Conservation (phyloP, 2,888 invertebrate genomes). For the Brachyptera putata region DNA sequence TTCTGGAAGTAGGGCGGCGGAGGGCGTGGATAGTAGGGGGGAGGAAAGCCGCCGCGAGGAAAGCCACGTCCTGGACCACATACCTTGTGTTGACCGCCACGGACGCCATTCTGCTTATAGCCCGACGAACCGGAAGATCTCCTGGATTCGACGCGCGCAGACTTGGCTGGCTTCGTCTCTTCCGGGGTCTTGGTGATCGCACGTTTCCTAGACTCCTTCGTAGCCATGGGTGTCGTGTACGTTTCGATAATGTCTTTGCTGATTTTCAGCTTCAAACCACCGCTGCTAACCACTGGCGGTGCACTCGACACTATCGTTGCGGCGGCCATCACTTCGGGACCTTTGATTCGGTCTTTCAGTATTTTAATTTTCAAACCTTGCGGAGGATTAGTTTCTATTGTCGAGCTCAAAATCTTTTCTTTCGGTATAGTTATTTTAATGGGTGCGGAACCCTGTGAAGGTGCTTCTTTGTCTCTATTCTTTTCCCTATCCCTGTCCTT, state of each 20-base stretch:
- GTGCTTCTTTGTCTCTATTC: slow-evolving; percentile 41
- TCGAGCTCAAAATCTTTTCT: slow-evolving; percentile 49
- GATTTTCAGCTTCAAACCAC: slow-evolving; percentile 59
- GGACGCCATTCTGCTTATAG: slow-evolving; percentile 36
- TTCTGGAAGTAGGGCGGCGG: slow-evolving; percentile 35
- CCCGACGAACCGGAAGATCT: slow-evolving; percentile 35
- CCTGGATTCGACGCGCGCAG: slow-evolving; percentile 26
- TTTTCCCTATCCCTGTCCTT: slow-evolving; percentile 59
- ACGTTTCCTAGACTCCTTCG: slow-evolving; percentile 36
- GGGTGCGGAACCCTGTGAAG: slow-evolving; percentile 40
- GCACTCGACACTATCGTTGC: too few relatives aligned
- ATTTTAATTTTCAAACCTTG: slow-evolving; percentile 74
- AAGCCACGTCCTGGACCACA: slow-evolving; percentile 45
- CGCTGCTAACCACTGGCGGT: slow-evolving; percentile 23
- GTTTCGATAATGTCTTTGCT: slow-evolving; percentile 60
- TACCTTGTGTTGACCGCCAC: too few relatives aligned
- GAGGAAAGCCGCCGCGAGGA: slow-evolving; percentile 37
- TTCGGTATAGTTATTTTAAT: slow-evolving; percentile 59
- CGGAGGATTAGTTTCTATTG: slow-evolving; percentile 32
- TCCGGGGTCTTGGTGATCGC: slow-evolving; percentile 23
- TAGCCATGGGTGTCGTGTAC: slow-evolving; percentile 29
- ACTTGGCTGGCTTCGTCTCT: slow-evolving; percentile 23
- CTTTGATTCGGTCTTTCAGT: slow-evolving; percentile 66
- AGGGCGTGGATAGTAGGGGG: slow-evolving; percentile 38
- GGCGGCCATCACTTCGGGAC: slow-evolving; percentile 47